Evolutionary conservation across 2,113 vertebrate genomes (phyloP).

Genomic region (Edolisoma coerulescens): DNA sequence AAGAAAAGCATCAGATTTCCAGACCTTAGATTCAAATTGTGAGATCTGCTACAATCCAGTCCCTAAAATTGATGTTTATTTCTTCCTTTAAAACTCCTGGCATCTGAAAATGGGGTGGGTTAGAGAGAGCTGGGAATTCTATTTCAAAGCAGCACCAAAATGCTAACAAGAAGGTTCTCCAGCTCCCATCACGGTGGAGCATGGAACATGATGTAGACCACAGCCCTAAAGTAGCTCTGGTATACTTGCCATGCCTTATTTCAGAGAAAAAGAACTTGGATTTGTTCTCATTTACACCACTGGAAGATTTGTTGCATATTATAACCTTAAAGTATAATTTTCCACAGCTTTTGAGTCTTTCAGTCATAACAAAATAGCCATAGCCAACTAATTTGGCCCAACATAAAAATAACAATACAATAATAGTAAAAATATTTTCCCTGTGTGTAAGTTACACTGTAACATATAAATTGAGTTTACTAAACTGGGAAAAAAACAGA

Average conservation of each 20-base stretch:
- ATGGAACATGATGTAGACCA: fast-evolving
- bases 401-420: not conserved
- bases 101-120: not conserved
- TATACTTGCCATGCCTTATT: not conserved
- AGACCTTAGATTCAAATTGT: not conserved
- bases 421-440: not conserved
- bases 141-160: not conserved
- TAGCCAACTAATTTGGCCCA: not conserved
- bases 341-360: not conserved
- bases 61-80: not conserved
- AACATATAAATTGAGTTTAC: not conserved
- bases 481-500: fast-evolving
- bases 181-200: not conserved
- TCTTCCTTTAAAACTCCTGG: not conserved
- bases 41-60: not conserved
- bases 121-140: not conserved
- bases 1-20: not conserved
- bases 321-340: not conserved
- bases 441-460: not conserved
- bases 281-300: not conserved
- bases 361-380: not conserved
- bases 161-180: not conserved
- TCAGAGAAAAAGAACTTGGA: not conserved
- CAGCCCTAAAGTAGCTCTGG: not conserved
- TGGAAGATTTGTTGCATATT: not conserved